Percentiles rank a stretch among this genome's conserved stretches.
phyloP scores from a whole-genome alignment of 2,797 vertebrate species.

The Merluccius polli region DNA sequence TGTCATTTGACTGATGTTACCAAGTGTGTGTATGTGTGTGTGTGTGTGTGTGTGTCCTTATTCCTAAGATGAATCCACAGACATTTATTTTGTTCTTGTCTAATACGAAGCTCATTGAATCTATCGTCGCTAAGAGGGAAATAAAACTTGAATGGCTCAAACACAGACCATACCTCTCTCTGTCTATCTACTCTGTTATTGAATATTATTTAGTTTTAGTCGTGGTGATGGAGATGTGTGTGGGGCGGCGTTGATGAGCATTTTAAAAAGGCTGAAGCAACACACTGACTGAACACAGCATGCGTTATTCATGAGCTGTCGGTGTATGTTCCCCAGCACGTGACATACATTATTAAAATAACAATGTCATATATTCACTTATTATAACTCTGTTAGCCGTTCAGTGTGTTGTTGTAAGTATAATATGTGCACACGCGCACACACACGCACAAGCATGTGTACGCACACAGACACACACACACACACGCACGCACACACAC shows the following conservation, averaged over 20 bases:
- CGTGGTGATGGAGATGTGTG: background rate
- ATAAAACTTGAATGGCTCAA: background rate
- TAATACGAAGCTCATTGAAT: too few relatives aligned
- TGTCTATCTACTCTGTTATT: background rate
- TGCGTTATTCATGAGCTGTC: conserved; percentile 60
- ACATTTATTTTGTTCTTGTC: too few relatives aligned
- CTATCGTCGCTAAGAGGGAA: too few relatives aligned
- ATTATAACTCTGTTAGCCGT: background rate
- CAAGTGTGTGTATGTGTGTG: too few relatives aligned
- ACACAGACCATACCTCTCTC: background rate
- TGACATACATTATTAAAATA: conserved; percentile 53
- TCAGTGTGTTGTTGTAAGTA: conserved; percentile 14
- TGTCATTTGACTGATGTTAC: too few relatives aligned
- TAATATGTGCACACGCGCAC: background rate
- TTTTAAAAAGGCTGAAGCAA: conserved; percentile 57
- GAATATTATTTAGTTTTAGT: background rate
- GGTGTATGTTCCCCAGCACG: conserved; percentile 25
- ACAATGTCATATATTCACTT: conserved; percentile 26
- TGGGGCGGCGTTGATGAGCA: conserved; percentile 13
- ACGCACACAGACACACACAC: background rate
- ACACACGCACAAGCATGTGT: background rate
- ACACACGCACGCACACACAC: too few relatives aligned
- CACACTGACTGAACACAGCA: conserved; percentile 36
- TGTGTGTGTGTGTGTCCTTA: too few relatives aligned
- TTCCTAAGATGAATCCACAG: too few relatives aligned